Evolutionary conservation across 1,140 invertebrate species (phyloP), one percentile per base, ranked within the genome.

Genomic region (Melitaea cinxia): DNA sequence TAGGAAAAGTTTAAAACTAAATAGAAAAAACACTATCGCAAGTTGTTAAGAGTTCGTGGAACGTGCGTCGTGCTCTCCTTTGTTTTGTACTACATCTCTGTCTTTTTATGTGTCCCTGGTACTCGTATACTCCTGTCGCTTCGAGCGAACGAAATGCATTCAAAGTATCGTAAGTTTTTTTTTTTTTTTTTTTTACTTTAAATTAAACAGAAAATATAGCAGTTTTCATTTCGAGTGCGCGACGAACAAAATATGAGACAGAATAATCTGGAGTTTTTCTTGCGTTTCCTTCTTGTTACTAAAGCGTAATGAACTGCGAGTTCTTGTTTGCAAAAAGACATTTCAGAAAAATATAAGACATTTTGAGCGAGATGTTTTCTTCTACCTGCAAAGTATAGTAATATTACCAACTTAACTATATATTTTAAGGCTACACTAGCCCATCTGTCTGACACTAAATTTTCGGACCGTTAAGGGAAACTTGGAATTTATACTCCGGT

Each of bases 21-120:
- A 45, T 19, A 19, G n/a, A 5, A 45, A 1, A 9, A 21, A 37
- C 35, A 12, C 15, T 45, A 45, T 45, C 39, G 39, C 39, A 17
- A 45, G 39, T 45, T 45, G 39, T 45, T 45, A 45, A 45, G 19
- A 47, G 42, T 47, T 47, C 42, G 42, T 47, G 15, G 14, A 23
- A 23, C 42, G 42, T 47, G 42, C 42, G 42, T 47, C 37, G 37
- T 17, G 3, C 7, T 45, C 42, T 47, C 42, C 23, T 45, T 47
- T 47, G 42, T 47, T 47, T 23, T 23, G 23, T 47, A 14, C 19
- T 19, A 23, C 19, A 23, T 47, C 42, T 47, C 42, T 23, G 21
- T 47, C 42, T 47, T 47, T 21, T 47, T 23, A 47, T 47, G 42
- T 47, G 42, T 47, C 42, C 42, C 42, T 47, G 42, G 42, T 47